A percentile compares a stretch with the other conserved stretches of the same genome.
Conservation (phyloP, 2,888 invertebrate genomes). For the Vanessa cardui region DNA sequence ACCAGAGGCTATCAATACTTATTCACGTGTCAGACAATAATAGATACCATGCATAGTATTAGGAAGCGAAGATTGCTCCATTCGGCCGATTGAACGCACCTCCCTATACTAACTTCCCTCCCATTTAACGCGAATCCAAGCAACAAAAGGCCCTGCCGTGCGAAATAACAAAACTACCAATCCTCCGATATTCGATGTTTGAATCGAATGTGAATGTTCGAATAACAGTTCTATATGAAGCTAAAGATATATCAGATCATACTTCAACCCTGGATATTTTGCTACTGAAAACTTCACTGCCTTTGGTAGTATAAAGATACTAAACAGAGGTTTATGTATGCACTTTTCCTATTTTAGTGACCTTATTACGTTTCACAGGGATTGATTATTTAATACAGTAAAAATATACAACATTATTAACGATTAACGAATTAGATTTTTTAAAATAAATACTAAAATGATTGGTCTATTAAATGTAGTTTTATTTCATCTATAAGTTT, state of each 20-base stretch:
- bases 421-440: no score
- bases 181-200: conserved; percentile 56
- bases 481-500: background rate
- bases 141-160: conserved; percentile 79
- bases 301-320: no score
- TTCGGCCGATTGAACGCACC: conserved; percentile 78
- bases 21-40: conserved; percentile 55
- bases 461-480: background rate
- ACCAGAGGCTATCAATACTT: conserved; percentile 49
- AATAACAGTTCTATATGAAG: conserved; percentile 21
- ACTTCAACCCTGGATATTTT: background rate
- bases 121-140: conserved; percentile 80
- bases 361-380: no score
- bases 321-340: no score
- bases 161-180: conserved; percentile 81
- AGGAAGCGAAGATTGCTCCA: conserved; percentile 79
- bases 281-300: no score
- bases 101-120: conserved; percentile 79
- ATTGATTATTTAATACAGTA: no score
- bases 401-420: no score
- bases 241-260: background rate
- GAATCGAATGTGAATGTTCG: conserved; percentile 30
- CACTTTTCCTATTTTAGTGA: no score
- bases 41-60: conserved; percentile 70
- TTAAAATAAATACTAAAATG: no score